Evolutionary conservation across 1,140 invertebrate species (phyloP).

Genomic region (Danaus melanippus): DNA sequence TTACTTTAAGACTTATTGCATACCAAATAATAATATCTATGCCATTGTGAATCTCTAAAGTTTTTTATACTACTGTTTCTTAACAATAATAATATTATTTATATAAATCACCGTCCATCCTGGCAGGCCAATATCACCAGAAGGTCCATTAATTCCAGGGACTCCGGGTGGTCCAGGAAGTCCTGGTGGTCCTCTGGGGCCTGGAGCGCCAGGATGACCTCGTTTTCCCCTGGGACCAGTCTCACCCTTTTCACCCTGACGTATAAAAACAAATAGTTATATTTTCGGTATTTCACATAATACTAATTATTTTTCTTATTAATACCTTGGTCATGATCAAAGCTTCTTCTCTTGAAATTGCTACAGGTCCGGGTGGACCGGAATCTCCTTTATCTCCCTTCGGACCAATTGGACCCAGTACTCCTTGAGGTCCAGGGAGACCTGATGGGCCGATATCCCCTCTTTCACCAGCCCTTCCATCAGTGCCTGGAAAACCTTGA

Average conservation of each 20-base stretch:
- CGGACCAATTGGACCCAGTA: constrained; percentile 74
- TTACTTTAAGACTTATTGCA: no score
- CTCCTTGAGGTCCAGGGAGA: constrained; percentile 76
- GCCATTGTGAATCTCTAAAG: no score
- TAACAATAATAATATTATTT: constrained; percentile 7
- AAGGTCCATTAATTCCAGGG: constrained; percentile 75
- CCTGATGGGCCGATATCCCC: constrained; percentile 77
- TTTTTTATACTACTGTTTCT: no score
- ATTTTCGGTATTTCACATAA: neutral
- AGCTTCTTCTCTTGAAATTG: constrained; percentile 64
- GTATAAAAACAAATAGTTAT: neutral
- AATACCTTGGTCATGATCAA: constrained; percentile 51
- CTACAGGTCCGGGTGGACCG: constrained; percentile 78
- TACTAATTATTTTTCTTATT: neutral
- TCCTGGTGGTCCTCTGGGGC: constrained; percentile 77
- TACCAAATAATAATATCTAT: no score
- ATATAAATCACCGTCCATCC: constrained; percentile 80
- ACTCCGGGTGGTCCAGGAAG: constrained; percentile 77
- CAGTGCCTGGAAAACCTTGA: constrained; percentile 75
- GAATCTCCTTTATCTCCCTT: constrained; percentile 80
- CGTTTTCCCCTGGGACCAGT: constrained; percentile 82
- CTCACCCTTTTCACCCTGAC: constrained; percentile 85
- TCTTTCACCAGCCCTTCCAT: constrained; percentile 70
- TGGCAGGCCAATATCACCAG: constrained; percentile 82
- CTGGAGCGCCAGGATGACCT: constrained; percentile 81